Percentiles rank a stretch among this genome's conserved stretches.
Evolutionary conservation across 1,140 invertebrate genomes (phyloP).

Genomic region (Berghia stephanieae): DNA sequence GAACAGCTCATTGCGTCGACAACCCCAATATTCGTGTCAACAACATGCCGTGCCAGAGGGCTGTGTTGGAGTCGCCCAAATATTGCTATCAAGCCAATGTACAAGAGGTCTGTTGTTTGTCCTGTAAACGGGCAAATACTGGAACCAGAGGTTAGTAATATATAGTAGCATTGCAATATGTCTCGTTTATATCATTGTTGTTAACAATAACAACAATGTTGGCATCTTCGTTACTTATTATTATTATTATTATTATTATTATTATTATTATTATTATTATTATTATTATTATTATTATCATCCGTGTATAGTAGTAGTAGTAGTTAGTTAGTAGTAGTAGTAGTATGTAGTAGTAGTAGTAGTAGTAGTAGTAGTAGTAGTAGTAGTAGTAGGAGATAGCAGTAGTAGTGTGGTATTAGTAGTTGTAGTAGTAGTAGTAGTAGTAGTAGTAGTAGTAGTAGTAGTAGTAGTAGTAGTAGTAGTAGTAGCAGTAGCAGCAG

Average conservation of each 20-base stretch:
- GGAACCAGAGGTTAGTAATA: constrained; percentile 5
- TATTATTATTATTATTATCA: no score
- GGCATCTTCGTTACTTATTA: no score
- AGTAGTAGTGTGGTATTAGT: no score
- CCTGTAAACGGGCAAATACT: background rate
- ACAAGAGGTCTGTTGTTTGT: background rate
- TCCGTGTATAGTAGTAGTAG: no score
- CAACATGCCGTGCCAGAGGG: constrained; percentile 4
- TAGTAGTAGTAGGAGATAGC: no score
- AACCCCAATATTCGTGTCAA: background rate
- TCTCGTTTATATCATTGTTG: no score
- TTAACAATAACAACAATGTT: background rate
- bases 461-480: background rate
- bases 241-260: background rate
- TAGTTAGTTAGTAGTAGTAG: no score
- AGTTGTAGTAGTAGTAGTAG: no score
- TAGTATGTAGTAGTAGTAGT: no score
- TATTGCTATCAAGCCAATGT: background rate
- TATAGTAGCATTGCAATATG: no score
- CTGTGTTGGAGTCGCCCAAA: background rate
- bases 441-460: no score
- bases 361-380: background rate
- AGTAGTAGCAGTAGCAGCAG: background rate
- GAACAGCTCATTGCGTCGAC: background rate
- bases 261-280: background rate